Base-by-base conservation (phyloP, 2,888 invertebrate species). In the Cryptus viduatorius region DNA sequence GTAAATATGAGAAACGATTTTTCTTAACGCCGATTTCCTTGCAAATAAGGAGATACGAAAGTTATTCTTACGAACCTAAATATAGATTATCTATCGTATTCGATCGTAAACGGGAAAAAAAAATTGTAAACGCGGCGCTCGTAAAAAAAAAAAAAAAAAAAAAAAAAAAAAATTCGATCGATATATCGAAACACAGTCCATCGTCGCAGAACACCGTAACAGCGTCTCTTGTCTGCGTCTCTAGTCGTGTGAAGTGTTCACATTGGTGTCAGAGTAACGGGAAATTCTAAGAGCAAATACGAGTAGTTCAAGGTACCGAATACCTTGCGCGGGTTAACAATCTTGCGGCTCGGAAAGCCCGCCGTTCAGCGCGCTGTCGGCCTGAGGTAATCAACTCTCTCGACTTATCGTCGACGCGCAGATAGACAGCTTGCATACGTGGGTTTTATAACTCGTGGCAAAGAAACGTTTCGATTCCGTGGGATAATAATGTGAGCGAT, bases 261-360 rank as follows among this genome's bases (percentile, higher is more conserved):
- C 72, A 61, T 50, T 31, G 24, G 59, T 68, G 75, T 56, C 61
- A n/a, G 64, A 64, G 76, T 76, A 69, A 81, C 68, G 81, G 69
- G 16, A 64, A 76, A 81, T 76, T 75, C 61, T 81, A 46, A 81
- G 48, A 64, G 75, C 75, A 76, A 69, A 81, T 50, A 69, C 81
- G 81, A 81, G 81, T 81, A 48, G 59, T 68, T 67, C 46, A 64
- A 76, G 68, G 73, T 68, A 67, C 75, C 37, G 7, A 46, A 73
- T 73, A 61, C 44, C 46, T 37, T 37, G 59, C 59, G n/a, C 37
- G 44, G 71, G 65, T 64, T 31, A 71, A 61, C 69, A 46, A 56
- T 76, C 81, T 71, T 71, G 50, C 31, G 50, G 59, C 56, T 73
- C 61, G 50, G 44, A 24, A 61, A 78, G 61, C 56, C 61, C 19